Base-by-base conservation (phyloP, 2,888 invertebrate species). In the Leptopterna dolabrata region DNA sequence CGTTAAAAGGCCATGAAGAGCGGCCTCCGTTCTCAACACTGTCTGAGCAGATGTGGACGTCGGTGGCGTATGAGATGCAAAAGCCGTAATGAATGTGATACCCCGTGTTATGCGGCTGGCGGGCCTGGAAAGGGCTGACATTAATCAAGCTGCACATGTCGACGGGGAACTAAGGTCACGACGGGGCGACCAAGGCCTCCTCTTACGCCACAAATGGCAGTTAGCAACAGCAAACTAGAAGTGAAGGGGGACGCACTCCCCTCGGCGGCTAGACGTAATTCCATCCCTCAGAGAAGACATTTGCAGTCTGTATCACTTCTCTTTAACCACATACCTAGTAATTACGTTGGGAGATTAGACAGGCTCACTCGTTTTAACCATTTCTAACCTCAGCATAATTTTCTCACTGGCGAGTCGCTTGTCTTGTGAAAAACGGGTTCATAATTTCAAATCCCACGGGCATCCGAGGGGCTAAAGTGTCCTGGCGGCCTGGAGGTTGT, bases 141-240 rank as follows among this genome's bases (percentile, higher is more conserved):
- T 71, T 36, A 71, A 71, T 36, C 36, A 29, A 71, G 36, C 71
- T 71, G 71, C 71, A 71, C 71, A 71, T 36, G 71, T 30, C n/a
- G n/a, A n/a, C 71, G 71, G n/a, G 29, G 36, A 29, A 29, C 71
- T 71, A 71, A 71, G 71, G 71, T 71, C 71, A 27, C 55, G 55
- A 55, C 55, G 9, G 55, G 71, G 29, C 24, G 9, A 16, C 4
- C 71, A 27, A 71, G 29, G 71, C 29, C 71, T 29, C 29, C 29
- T 19, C 71, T 30, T 71, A 29, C 71, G 29, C 71, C 71, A 36
- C 71, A 71, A 71, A 71, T 71, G 71, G 71, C 29, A 36, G 71
- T 71, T 71, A 71, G 71, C 71, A 29, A 71, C 71, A 29, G 14
- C 30, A 71, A 55, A 55, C 55, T 55, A 55, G 55, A 55, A 55